phyloP scores from a whole-genome alignment of 2,113 vertebrate genomes.

The Oophaga pumilio region DNA sequence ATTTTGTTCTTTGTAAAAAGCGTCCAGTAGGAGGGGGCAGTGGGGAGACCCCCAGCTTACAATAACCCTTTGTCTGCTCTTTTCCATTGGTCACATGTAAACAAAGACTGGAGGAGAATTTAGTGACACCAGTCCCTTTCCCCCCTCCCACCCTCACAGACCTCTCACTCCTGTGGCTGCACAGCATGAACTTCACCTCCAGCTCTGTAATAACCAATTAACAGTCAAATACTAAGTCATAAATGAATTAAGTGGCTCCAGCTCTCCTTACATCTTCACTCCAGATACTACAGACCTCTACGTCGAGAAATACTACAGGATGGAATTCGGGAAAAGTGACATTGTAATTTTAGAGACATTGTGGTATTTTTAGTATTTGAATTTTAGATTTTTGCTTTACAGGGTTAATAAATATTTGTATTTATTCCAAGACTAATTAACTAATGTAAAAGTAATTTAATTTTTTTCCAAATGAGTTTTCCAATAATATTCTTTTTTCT shows the following conservation, averaged over 20 bases:
- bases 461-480: too few species aligned
- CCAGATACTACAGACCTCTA: background rate
- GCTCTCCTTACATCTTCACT: background rate
- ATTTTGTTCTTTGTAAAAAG: conserved; percentile 31
- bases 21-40: conserved; percentile 35
- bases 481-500: background rate
- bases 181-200: conserved; percentile 30
- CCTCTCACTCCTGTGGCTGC: conserved; percentile 13
- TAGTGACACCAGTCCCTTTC: conserved; percentile 3
- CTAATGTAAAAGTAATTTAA: too few species aligned
- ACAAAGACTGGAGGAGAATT: conserved; percentile 41
- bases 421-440: too few species aligned
- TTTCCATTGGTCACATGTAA: conserved; percentile 41
- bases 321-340: background rate
- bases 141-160: conserved; percentile 3
- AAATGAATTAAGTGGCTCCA: conserved; percentile 50
- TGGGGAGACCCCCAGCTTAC: conserved; percentile 9
- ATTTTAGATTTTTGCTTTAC: too few species aligned
- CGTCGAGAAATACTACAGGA: background rate
- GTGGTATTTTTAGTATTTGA: too few species aligned
- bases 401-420: too few species aligned
- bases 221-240: conserved; percentile 47
- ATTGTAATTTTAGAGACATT: too few species aligned
- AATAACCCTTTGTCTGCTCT: conserved; percentile 40
- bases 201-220: conserved; percentile 48